Base-by-base conservation (phyloP, 1,140 invertebrate genomes). In the Archivesica marissinica region DNA sequence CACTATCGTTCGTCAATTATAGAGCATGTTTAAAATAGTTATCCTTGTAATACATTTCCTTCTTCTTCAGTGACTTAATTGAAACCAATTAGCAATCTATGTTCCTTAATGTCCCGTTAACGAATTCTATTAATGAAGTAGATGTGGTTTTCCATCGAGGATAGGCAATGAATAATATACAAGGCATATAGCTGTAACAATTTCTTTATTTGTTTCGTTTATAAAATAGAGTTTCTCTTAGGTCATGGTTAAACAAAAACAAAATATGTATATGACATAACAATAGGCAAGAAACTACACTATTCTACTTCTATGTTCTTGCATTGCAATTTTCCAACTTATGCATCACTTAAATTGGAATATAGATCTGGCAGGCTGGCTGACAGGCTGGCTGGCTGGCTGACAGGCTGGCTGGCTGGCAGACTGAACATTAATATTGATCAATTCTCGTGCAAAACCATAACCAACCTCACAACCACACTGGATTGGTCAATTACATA, bases 161-260 rank as follows among this genome's bases (percentile, higher is more conserved):
- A n/a, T n/a, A n/a, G n/a, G n/a, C n/a, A n/a, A n/a, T n/a, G n/a
- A n/a, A n/a, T n/a, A n/a, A n/a, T n/a, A n/a, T n/a, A n/a, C n/a
- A n/a, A n/a, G n/a, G n/a, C n/a, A n/a, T n/a, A n/a, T n/a, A n/a
- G n/a, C n/a, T n/a, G n/a, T 59, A 59, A 28, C 2, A 59, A 28
- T 59, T 59, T n/a, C 17, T 59, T 59, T 23, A 6, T 59, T 59
- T 28, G 9, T 59, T 59, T 59, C 13, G 25, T 64, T 64, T 35
- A 35, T 64, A 64, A 64, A 64, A 64, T 64, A 64, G 59, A 35
- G 23, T 64, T 64, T 35, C 20, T 64, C 25, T 20, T 35, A 13
- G 15, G 59, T 64, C 28, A 64, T 64, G 59, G 59, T 64, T 64
- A 64, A 64, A 64, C 59, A 64, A 64, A 64, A 64, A 64, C 28